These are phyloP conservation scores for Platyscapa corneri DNA, from an alignment of 1,140 invertebrate genomes.

Conservation along the genomic window DNA sequence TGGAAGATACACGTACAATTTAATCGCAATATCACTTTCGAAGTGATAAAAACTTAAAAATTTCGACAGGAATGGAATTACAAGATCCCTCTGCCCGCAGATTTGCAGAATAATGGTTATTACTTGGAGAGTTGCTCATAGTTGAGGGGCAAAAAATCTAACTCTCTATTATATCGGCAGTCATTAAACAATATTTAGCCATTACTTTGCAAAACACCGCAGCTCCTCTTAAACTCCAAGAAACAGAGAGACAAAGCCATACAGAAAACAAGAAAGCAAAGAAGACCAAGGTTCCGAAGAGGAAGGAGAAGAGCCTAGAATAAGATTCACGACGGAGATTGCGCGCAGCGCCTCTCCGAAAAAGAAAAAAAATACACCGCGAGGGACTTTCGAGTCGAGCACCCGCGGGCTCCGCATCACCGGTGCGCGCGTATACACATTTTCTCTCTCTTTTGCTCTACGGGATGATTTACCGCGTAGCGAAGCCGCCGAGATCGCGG, in stretches of 20 bases:
- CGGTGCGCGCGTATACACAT: slow-evolving; percentile 3
- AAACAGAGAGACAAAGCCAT: slow-evolving; percentile 48
- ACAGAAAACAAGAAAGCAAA: neutral
- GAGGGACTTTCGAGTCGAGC: slow-evolving; percentile 5
- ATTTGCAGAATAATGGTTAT: neutral
- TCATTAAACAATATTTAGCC: slow-evolving; percentile 23
- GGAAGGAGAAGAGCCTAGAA: slow-evolving; percentile 56
- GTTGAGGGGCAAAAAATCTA: neutral
- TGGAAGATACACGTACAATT: no score
- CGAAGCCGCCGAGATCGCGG: slow-evolving; percentile 26
- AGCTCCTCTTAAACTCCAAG: neutral
- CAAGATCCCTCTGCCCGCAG: neutral
- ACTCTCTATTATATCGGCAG: neutral
- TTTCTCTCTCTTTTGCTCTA: neutral
- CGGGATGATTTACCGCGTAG: slow-evolving; percentile 39
- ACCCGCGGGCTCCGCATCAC: neutral
- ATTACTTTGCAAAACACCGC: neutral
- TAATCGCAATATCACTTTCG: neutral
- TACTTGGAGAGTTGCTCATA: no score
- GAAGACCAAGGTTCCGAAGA: neutral
- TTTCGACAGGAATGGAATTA: neutral
- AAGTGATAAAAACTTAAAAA: neutral
- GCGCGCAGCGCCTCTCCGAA: slow-evolving; percentile 14
- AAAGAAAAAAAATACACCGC: slow-evolving; percentile 55
- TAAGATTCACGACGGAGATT: slow-evolving; percentile 71